Conservation (phyloP, 2,888 invertebrate species). For the Ferrisia virgata region DNA sequence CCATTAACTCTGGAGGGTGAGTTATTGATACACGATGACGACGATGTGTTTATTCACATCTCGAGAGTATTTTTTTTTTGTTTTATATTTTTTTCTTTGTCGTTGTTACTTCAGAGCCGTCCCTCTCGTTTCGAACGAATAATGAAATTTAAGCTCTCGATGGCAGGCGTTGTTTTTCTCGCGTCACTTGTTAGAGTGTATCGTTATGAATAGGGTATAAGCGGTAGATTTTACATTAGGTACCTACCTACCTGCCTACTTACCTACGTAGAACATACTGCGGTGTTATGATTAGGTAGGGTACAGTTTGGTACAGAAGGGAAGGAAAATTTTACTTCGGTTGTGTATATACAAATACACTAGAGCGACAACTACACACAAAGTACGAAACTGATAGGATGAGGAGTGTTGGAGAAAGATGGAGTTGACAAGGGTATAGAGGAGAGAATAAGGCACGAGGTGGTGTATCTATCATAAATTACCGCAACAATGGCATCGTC, state of each 20-base stretch:
- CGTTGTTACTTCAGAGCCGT: not conserved
- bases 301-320: too few species aligned
- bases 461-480: slow-evolving; percentile 12
- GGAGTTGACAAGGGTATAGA: not conserved
- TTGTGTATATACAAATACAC: too few species aligned
- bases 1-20: not conserved
- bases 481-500: slow-evolving; percentile 23
- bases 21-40: not conserved
- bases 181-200: not conserved
- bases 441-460: not conserved
- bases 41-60: not conserved
- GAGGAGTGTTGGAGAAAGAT: not conserved
- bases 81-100: not conserved
- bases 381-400: not conserved
- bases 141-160: not conserved
- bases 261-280: not conserved
- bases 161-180: not conserved
- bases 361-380: too few species aligned
- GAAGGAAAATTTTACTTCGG: too few species aligned
- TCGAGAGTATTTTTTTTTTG: not conserved
- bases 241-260: too few species aligned
- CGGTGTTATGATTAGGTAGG: too few species aligned
- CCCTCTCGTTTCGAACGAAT: not conserved
- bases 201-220: not conserved
- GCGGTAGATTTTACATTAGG: not conserved